Conservation (phyloP, 2,888 invertebrate genomes). For the Orthosia incerta region DNA sequence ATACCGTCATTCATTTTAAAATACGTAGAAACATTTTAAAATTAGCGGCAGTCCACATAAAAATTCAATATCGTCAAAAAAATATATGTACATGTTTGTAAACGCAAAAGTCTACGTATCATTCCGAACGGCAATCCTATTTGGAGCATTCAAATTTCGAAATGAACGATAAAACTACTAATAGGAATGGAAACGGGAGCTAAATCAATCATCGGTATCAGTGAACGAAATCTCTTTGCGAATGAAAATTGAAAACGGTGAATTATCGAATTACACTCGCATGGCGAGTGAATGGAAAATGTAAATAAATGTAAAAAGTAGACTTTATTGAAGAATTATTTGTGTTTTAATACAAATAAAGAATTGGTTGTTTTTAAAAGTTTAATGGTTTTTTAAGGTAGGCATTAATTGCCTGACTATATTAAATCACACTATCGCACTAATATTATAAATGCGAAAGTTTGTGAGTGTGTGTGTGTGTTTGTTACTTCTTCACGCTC, state of each 20-base stretch:
- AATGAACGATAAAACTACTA: slow-evolving; percentile 68
- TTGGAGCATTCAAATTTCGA: slow-evolving; percentile 58
- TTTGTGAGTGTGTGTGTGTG: too few species aligned
- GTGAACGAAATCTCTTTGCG: slow-evolving; percentile 61
- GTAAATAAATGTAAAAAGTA: slow-evolving; percentile 29
- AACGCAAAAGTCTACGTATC: slow-evolving; percentile 21
- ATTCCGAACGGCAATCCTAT: slow-evolving; percentile 39
- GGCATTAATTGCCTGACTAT: too few species aligned
- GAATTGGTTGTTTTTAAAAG: neutral
- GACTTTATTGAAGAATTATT: neutral
- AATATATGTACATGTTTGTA: neutral
- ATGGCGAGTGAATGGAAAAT: slow-evolving; percentile 32
- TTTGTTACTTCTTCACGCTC: too few species aligned
- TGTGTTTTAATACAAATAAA: neutral
- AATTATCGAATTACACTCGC: slow-evolving; percentile 45
- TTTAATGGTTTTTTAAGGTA: neutral
- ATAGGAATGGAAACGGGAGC: slow-evolving; percentile 58
- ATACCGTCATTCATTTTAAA: neutral
- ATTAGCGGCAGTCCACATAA: neutral
- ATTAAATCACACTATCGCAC: too few species aligned
- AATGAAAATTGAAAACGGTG: slow-evolving; percentile 65
- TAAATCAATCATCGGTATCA: slow-evolving; percentile 71
- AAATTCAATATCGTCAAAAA: neutral
- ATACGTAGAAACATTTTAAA: too few species aligned
- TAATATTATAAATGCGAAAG: too few species aligned